Conservation (phyloP, 2,888 invertebrate genomes). For the Noctua fimbriata region DNA sequence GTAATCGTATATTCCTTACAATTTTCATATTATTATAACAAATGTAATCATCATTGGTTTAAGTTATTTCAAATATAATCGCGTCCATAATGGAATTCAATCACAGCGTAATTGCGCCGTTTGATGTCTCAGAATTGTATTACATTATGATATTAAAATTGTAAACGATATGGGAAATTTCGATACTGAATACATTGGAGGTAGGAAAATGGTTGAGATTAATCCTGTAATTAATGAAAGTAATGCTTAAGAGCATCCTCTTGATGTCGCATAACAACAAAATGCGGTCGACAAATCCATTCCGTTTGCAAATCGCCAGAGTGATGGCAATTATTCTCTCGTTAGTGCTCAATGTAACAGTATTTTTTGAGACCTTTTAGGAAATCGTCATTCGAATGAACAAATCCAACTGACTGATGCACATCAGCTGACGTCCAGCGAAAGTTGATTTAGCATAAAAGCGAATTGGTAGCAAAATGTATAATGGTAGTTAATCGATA, state of each 20-base stretch:
- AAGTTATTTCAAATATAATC: conserved; percentile 63
- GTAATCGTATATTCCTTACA: conserved; percentile 46
- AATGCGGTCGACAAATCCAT: conserved; percentile 16
- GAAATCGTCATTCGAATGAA: conserved; percentile 18
- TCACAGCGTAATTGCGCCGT: conserved; percentile 61
- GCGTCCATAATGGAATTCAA: conserved; percentile 61
- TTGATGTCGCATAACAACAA: background rate
- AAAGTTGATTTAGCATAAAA: conserved; percentile 65
- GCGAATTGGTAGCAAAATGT: conserved; percentile 71
- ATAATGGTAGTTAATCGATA: conserved; percentile 62
- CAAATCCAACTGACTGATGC: conserved; percentile 17
- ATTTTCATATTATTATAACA: conserved; percentile 57
- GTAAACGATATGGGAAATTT: conserved; percentile 50
- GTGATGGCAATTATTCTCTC: conserved; percentile 24
- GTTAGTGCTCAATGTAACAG: conserved; percentile 14
- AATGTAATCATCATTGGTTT: conserved; percentile 58
- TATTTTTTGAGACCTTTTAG: conserved; percentile 5
- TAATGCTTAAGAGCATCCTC: conserved; percentile 2
- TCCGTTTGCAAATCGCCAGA: conserved; percentile 21
- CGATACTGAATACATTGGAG: conserved; percentile 17
- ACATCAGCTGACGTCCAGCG: conserved; percentile 42
- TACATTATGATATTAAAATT: conserved; percentile 58
- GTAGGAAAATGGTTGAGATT: conserved; percentile 15
- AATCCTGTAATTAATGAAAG: conserved; percentile 2
- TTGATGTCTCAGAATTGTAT: conserved; percentile 61